Percentiles rank a stretch among this genome's conserved stretches.
Evolutionary conservation across 2,113 vertebrate genomes (phyloP).

Genomic region (Anguilla japonica): DNA sequence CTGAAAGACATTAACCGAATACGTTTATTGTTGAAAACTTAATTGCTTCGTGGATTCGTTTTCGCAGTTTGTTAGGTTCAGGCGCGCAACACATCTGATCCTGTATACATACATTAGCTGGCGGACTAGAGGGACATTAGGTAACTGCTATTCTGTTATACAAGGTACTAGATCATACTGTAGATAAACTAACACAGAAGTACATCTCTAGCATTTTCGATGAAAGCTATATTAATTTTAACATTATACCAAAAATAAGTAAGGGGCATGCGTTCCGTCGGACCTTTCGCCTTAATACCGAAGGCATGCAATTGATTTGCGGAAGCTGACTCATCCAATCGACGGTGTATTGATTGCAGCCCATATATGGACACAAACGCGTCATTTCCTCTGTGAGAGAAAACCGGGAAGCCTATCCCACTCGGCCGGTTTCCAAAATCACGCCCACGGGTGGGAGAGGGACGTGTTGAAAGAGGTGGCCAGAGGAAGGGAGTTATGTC

Average conservation of each 20-base stretch:
- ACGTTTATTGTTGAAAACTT: no score
- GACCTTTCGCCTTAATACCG: background rate
- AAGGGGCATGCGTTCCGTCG: background rate
- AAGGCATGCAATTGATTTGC: slow-evolving; percentile 20
- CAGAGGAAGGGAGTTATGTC: slow-evolving; percentile 27
- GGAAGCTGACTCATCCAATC: slow-evolving; percentile 50
- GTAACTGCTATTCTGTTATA: no score
- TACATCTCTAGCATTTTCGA: background rate
- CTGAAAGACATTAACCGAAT: background rate
- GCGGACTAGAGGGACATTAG: no score
- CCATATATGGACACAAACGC: slow-evolving; percentile 69
- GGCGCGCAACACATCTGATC: no score
- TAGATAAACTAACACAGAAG: no score
- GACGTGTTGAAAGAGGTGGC: slow-evolving; percentile 38
- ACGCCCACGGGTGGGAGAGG: slow-evolving; percentile 46
- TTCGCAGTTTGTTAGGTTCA: background rate
- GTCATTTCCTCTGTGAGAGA: slow-evolving; percentile 57
- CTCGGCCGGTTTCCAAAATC: slow-evolving; percentile 59
- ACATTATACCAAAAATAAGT: background rate
- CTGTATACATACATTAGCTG: no score
- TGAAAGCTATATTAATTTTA: background rate
- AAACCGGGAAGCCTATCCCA: slow-evolving; percentile 70
- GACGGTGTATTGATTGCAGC: slow-evolving; percentile 39
- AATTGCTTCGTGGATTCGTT: no score
- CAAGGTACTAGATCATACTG: no score